Percentiles rank a stretch among this genome's conserved stretches.
Evolutionary conservation across 2,888 invertebrate species (phyloP).

Genomic region (Troides helena): DNA sequence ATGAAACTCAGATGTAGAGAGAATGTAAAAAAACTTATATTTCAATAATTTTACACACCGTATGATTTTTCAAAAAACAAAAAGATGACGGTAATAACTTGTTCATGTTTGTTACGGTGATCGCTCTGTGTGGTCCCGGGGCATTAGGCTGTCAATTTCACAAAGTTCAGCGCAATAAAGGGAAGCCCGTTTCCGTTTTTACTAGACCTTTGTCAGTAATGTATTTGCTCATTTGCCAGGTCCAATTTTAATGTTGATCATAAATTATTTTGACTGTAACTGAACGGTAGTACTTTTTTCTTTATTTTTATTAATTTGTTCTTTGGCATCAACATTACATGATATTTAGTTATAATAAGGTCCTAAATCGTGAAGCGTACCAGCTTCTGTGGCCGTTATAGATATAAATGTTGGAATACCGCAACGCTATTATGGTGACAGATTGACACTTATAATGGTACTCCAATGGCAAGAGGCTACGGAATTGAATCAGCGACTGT

Average conservation of each 20-base stretch:
- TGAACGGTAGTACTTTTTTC: neutral
- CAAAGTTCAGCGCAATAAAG: constrained; percentile 23
- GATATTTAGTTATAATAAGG: too few relatives aligned
- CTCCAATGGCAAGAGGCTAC: too few relatives aligned
- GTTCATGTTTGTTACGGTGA: constrained; percentile 5
- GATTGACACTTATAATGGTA: too few relatives aligned
- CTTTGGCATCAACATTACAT: too few relatives aligned
- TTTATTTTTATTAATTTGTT: neutral
- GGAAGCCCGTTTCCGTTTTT: constrained; percentile 19
- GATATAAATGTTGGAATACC: too few relatives aligned
- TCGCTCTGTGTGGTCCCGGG: constrained; percentile 2
- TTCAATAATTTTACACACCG: neutral
- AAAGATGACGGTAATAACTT: neutral
- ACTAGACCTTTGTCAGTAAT: constrained; percentile 35
- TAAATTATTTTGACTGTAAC: neutral
- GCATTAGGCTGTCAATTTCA: constrained; percentile 21
- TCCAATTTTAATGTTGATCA: constrained; percentile 4
- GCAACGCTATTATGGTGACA: too few relatives aligned
- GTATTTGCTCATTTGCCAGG: constrained; percentile 41
- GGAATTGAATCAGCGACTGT: too few relatives aligned
- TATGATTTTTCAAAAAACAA: neutral
- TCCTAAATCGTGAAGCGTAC: too few relatives aligned
- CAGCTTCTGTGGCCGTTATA: too few relatives aligned
- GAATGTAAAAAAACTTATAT: neutral
- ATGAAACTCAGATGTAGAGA: too few relatives aligned